phyloP scores from a whole-genome alignment of 2,113 vertebrate genomes.

The Notothenia coriiceps region DNA sequence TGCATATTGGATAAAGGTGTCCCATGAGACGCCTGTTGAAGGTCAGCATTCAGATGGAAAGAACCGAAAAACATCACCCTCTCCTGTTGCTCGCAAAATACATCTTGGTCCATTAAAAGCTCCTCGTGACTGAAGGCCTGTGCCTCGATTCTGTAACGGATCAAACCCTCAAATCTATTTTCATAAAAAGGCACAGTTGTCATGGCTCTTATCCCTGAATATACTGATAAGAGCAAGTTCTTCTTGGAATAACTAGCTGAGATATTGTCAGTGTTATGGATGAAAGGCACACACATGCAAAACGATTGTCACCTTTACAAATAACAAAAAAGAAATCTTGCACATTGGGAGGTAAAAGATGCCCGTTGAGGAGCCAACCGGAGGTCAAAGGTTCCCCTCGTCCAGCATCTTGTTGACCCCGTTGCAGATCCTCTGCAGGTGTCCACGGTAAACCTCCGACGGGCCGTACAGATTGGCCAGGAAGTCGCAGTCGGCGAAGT shows the following conservation, averaged over 20 bases:
- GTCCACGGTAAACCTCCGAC: conserved; percentile 87
- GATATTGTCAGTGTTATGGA: no score
- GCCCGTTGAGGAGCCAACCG: background rate
- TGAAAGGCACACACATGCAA: no score
- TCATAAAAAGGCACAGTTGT: conserved; percentile 61
- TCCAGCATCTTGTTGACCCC: conserved; percentile 94
- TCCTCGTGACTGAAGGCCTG: conserved; percentile 60
- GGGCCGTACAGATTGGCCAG: conserved; percentile 90
- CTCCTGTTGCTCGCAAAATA: conserved; percentile 26
- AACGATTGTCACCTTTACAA: no score
- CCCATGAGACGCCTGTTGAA: no score
- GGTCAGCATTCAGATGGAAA: no score
- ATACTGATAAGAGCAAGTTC: conserved; percentile 65
- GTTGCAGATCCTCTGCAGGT: conserved; percentile 90
- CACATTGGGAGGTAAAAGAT: conserved; percentile 31
- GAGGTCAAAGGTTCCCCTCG: conserved; percentile 90
- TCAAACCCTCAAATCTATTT: conserved; percentile 31
- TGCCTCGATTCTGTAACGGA: conserved; percentile 50
- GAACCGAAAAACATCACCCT: no score
- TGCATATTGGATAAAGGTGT: no score
- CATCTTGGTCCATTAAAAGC: conserved; percentile 55
- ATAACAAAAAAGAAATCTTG: no score
- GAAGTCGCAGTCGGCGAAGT: conserved; percentile 93
- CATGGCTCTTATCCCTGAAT: conserved; percentile 53
- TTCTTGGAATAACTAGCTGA: conserved; percentile 57